Evolutionary conservation across 2,888 invertebrate species (phyloP), one percentile per base, ranked within the genome.

Genomic region (Phragmatobia fuliginosa): DNA sequence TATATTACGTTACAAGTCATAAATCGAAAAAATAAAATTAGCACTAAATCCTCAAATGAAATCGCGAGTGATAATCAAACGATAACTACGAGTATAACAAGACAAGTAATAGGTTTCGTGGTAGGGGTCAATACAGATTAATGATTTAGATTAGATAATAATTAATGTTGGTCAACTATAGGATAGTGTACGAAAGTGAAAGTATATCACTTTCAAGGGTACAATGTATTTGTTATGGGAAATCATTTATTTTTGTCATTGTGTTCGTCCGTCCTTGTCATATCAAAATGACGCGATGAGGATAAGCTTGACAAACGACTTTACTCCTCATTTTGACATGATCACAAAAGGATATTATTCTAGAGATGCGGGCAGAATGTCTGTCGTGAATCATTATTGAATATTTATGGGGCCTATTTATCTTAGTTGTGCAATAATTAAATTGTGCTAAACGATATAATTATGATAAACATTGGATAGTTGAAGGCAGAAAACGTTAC

Each of bases 71-170:
- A 75, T 65, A 67, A 69, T 38, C 56, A 61, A 69, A 52, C 69
- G 68, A 68, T 70, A 72, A 72, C 32, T 32, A n/a, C n/a, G n/a
- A n/a, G n/a, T n/a, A 0, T 56, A 49, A 66, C 58, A 62, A 61
- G 49, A 59, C 28, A 69, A 28, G 11, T 36, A 60, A 38, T 67
- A 56, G 36, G 52, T 58, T 38, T 61, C 67, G 25, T 80, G 75
- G 83, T 84, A 80, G 78, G 66, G 77, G 70, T 58, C 79, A 80
- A 82, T 88, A 82, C 77, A 89, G 89, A 90, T 90, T 83, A 87
- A 86, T 82, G 83, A 90, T 89, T 80, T 66, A 88, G 90, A 91
- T 90, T 85, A 90, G 91, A 90, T 90, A 88, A 89, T 90, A 88
- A 89, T 90, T 87, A 85, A 76, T 78, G 84, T 89, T 88, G 83